phyloP scores from a whole-genome alignment of 2,888 invertebrate species.

The Oscheius sp. region DNA sequence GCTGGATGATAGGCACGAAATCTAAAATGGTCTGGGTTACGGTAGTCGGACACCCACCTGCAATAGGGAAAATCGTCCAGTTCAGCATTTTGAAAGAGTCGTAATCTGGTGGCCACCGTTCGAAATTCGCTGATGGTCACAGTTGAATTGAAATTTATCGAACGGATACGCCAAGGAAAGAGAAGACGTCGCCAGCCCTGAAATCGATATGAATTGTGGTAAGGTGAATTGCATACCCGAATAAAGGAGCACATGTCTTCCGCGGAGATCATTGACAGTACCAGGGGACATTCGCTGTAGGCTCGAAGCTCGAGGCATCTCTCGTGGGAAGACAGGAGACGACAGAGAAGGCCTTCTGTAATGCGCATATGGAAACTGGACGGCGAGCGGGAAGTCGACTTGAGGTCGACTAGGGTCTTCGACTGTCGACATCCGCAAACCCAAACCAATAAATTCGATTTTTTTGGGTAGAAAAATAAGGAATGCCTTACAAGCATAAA shows the following conservation, averaged over 20 bases:
- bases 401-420: neutral
- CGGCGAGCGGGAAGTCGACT: neutral
- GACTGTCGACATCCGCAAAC: no score
- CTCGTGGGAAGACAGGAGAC: constrained; percentile 27
- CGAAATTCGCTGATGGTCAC: constrained; percentile 53
- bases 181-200: constrained; percentile 36
- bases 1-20: constrained; percentile 44
- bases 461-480: no score
- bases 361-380: no score
- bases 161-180: constrained; percentile 49
- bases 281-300: constrained; percentile 46
- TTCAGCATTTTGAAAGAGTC: neutral
- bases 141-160: constrained; percentile 49
- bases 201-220: neutral
- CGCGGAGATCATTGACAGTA: constrained; percentile 43
- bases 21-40: neutral
- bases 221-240: no score
- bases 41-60: constrained; percentile 3
- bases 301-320: constrained; percentile 43
- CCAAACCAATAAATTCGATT: no score
- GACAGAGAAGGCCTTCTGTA: constrained; percentile 39
- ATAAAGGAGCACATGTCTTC: constrained; percentile 47
- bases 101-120: constrained; percentile 2
- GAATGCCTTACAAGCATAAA: no score
- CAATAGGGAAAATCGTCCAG: constrained; percentile 34